Base-by-base conservation (phyloP, 35 echinoderm and acorn worm species). In the Chiridota heheva region DNA sequence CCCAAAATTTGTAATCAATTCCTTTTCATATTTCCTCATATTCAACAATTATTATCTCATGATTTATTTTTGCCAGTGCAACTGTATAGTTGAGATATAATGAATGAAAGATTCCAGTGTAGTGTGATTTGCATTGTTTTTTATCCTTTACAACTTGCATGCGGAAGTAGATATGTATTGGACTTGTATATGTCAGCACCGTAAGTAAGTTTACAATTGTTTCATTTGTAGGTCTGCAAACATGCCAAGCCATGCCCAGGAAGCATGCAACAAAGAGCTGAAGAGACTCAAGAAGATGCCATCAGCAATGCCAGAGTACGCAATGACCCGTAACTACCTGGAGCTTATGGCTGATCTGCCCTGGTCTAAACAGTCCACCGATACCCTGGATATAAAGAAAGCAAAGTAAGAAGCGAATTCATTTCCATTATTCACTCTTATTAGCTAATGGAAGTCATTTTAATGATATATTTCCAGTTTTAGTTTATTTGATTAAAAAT, bases 251-350 rank as follows among this genome's bases (percentile, higher is more conserved):
- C 81, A 98, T 86, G 95, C 95, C 27, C 59, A 63, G 20, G 85
- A 90, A 56, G 95, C 95, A 4, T 87, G 89, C 41, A 72, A 82
- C 32, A 98, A 98, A 51, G 95, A 98, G 44, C 66, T 98, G 31
- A 98, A 91, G 48, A 63, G 95, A 40, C 44, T 98, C 43, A 98
- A 98, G 85, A 98, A 98, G 80, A 98, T 91, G 89, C 88, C 95
- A 15, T 61, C 84, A 22, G 95, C 95, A 4, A 81, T 98, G 80
- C 95, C 95, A 69, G 95, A 98, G 67, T 98, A 98, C 61, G 83
- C 78, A 6, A 82, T 98, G 38, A 92, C 89, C 28, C 66, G 95
- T 27, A 98, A 91, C 85, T 98, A 98, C 66, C 80, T 98, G 28
- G 95, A 98, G 47, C 84, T 98, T 15, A 98, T 98, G 95, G 65